These are phyloP conservation scores for Serinus canaria DNA, from an alignment of 2,113 vertebrate genomes.

Conservation along the genomic window DNA sequence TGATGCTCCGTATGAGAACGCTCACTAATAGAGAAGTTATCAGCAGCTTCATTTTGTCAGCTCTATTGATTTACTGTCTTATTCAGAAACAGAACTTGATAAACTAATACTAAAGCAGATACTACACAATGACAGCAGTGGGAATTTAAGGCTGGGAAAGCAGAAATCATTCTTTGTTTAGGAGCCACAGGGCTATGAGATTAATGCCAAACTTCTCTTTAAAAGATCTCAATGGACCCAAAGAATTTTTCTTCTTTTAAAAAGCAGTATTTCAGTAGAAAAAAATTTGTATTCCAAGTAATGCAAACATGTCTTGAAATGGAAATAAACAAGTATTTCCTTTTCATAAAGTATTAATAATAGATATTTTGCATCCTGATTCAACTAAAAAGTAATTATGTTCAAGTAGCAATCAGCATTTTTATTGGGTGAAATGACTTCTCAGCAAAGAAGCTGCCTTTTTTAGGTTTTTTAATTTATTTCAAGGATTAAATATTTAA, in stretches of 20 bases:
- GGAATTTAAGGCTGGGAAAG: neutral
- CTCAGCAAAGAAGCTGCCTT: neutral
- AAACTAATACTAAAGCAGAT: constrained; percentile 1
- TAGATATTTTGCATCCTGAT: neutral
- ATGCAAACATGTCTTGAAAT: neutral
- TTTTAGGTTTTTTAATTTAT: neutral
- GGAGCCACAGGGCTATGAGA: neutral
- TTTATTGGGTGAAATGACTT: neutral
- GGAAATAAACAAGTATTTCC: neutral
- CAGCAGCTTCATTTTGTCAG: constrained; percentile 30
- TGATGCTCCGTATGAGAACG: neutral
- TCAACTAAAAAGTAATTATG: neutral
- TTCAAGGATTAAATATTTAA: neutral
- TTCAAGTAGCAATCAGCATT: neutral
- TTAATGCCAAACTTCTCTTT: neutral
- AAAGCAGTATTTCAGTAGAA: neutral
- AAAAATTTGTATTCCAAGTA: neutral
- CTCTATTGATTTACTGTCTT: constrained; percentile 51
- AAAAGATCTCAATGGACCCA: neutral
- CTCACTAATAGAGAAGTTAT: neutral
- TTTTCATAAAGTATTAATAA: neutral
- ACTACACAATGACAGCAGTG: neutral
- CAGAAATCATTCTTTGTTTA: neutral
- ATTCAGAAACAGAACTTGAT: constrained; percentile 1
- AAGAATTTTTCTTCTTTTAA: neutral